Percentiles rank a stretch among this genome's conserved stretches.
Evolutionary conservation across 2,797 vertebrate genomes (phyloP).

Genomic region (Eurystomus glaucurus): DNA sequence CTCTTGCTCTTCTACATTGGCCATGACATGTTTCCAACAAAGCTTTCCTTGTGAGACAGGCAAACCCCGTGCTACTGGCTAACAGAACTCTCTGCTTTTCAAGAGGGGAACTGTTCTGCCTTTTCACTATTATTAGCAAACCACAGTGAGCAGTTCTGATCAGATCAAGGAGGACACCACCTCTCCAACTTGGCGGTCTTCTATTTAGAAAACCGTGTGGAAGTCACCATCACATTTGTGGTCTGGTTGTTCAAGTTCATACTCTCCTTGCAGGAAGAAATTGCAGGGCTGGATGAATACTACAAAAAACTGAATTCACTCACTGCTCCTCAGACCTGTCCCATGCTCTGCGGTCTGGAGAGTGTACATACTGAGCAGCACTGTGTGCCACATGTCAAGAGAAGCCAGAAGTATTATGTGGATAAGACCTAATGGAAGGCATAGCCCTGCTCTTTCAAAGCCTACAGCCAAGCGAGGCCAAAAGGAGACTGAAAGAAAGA

Average conservation of each 20-base stretch:
- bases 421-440: neutral
- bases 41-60: neutral
- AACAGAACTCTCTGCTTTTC: neutral
- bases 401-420: neutral
- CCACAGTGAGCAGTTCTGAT: neutral
- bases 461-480: neutral
- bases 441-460: neutral
- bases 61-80: neutral
- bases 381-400: neutral
- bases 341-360: neutral
- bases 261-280: neutral
- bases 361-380: neutral
- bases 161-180: neutral
- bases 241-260: neutral
- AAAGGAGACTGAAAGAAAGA: neutral
- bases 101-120: neutral
- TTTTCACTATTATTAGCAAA: neutral
- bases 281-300: neutral
- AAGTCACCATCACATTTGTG: neutral
- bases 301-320: neutral
- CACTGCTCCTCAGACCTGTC: neutral
- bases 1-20: neutral
- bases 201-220: neutral
- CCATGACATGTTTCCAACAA: neutral
- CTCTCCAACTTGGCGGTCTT: neutral